Evolutionary conservation across 23 tunicate genomes (phyloP), one percentile per base, ranked within the genome.

Genomic region (Trididemnum miniatum): DNA sequence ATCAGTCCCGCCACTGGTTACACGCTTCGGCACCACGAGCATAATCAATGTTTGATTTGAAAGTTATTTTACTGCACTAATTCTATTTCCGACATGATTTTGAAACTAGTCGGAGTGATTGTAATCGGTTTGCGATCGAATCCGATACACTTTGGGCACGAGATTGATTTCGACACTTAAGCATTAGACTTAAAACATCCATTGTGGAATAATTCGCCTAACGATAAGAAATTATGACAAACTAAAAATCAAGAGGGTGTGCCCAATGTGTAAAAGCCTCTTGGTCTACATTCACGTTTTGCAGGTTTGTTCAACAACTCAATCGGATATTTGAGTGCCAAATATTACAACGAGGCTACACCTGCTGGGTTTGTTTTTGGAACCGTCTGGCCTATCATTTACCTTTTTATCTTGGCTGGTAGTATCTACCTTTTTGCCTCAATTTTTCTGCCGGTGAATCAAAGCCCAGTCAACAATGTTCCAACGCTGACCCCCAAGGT

Each of bases 401-500:
- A 51, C 28, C 2, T 54, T 1, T 77, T 24, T 24, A 51, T 20
- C 20, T 26, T 54, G 20, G 82, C 82, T 31, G 66, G 65, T 2
- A 57, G 65, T 23, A 2, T 77, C 25, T 77, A 77, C 37, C 26
- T 77, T 1, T 35, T 77, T 31, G 82, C 66, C 2, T 77, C 82
- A 7, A 33, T 77, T 5, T 52, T 31, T 31, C 66, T 77, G 51
- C 82, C 66, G 20, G 18, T n/a, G 49, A 52, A 77, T 33, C 38
- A 77, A 77, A 77, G 82, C 31, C 82, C 82, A 23, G 82, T 77
- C 24, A 77, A 77, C 37, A 15, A 34, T 3, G 3, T 2, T 1
- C 82, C 82, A 54, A 77, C 82, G n/a, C 27, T 77, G 39, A 77
- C 67, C 1, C 39, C 82, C 1, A 54, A 77, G 22, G 82, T 77